Conservation (phyloP, 2,888 invertebrate species). For the Dioctria rufipes region DNA sequence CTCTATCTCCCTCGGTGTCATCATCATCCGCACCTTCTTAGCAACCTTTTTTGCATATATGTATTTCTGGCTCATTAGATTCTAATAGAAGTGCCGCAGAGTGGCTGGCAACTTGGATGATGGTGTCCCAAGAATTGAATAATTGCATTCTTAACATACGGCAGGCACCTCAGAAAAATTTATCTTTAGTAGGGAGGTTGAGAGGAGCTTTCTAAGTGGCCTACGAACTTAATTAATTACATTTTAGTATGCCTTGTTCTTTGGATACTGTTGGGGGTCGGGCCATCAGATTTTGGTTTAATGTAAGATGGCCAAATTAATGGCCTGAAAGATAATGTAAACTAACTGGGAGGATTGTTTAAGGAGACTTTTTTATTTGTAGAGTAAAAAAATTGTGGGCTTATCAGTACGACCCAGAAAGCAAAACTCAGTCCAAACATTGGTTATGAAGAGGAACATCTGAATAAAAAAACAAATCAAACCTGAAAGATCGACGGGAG, state of each 20-base stretch:
- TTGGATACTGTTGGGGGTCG: not conserved
- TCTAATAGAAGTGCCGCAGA: conserved; percentile 46
- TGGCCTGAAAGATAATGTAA: conserved; percentile 32
- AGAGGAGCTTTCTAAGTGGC: conserved; percentile 3
- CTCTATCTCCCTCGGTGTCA: not conserved
- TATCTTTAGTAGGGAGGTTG: not conserved
- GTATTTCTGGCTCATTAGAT: conserved; percentile 51
- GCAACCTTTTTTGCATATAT: conserved; percentile 43
- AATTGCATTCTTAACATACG: conserved; percentile 47
- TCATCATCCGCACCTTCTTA: conserved; percentile 11
- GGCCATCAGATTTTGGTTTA: conserved; percentile 1
- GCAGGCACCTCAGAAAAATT: not conserved
- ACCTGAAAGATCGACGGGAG: too few species aligned
- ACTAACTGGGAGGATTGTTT: not conserved
- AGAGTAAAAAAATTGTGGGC: too few species aligned
- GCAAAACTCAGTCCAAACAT: too few species aligned
- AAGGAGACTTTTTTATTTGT: too few species aligned
- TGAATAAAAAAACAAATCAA: too few species aligned
- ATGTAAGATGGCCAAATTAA: conserved; percentile 13
- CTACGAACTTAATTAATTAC: conserved; percentile 46
- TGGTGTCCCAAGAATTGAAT: conserved; percentile 47
- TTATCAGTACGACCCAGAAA: too few species aligned
- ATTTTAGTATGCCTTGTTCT: conserved; percentile 38
- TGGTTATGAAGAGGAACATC: too few species aligned
- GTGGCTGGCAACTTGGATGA: conserved; percentile 33